Percentiles rank a stretch among this genome's conserved stretches.
Conservation (phyloP, 2,797 vertebrate genomes). For the Balearica regulorum region DNA sequence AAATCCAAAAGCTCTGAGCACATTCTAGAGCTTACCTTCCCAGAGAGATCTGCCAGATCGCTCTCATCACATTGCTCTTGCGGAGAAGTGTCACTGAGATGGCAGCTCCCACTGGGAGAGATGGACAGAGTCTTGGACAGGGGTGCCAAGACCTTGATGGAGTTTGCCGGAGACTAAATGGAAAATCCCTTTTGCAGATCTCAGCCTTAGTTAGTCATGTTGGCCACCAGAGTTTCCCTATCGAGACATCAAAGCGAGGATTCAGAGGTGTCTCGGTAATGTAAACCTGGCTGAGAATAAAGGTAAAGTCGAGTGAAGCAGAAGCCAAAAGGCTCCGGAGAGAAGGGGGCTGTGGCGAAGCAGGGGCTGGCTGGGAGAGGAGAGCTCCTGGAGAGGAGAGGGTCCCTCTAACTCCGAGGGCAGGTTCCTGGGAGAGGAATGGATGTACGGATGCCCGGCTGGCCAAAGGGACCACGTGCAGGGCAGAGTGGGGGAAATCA, state of each 20-base stretch:
- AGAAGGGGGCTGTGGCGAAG: background rate
- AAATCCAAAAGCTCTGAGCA: conserved; percentile 59
- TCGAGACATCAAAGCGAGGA: background rate
- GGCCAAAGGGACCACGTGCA: rapidly evolving
- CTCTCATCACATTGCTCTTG: conserved; percentile 38
- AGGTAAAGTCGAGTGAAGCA: background rate
- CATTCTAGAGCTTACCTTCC: conserved; percentile 56
- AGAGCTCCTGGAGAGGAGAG: background rate
- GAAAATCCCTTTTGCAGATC: conserved; percentile 60
- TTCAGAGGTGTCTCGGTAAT: background rate
- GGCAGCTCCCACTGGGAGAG: conserved; percentile 51
- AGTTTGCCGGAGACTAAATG: conserved; percentile 2
- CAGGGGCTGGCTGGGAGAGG: background rate
- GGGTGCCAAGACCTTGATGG: conserved; percentile 37
- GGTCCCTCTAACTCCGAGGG: background rate
- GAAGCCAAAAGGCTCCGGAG: background rate
- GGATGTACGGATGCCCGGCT: background rate
- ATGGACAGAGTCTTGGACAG: conserved; percentile 5
- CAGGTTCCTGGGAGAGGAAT: background rate
- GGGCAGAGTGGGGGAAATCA: background rate
- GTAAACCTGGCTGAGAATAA: conserved; percentile 20
- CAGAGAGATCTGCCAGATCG: conserved; percentile 55
- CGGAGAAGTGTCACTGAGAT: conserved; percentile 39
- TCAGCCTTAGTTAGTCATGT: background rate
- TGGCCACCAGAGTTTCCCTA: conserved; percentile 17